Base-by-base conservation (phyloP, 1,140 invertebrate species). In the Leptinotarsa lineolata region DNA sequence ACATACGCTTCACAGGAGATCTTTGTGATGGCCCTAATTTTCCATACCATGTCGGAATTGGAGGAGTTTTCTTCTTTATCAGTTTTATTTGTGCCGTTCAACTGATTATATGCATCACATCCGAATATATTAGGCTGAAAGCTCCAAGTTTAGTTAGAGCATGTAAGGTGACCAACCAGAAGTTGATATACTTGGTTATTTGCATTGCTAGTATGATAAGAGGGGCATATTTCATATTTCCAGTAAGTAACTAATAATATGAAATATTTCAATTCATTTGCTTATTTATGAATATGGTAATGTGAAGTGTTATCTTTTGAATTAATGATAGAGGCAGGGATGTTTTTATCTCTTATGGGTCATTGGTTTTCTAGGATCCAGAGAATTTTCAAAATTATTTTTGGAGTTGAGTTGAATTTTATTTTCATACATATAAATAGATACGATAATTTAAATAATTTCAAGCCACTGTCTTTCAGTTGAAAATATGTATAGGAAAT, bases 151-250 rank as follows among this genome's bases (percentile, higher is more conserved):
- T 95, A 70, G 82, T 93, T 1, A 87, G 90, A 73, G 95, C 95
- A 11, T 96, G 94, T 82, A 89, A 92, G 78, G 89, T 97, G 54
- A 97, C 95, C 68, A 96, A 93, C 4, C 95, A 97, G 82, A 98
- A 98, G 87, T 87, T 95, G 76, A 88, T 98, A 8, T 97, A 97
- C 83, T 90, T 96, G 75, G 90, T 97, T 72, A 94, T 94, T 20
- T 96, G 95, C 84, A 86, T 97, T 21, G 95, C 95, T 0, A 92
- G 95, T 24, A 86, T 92, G 1, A 90, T 97, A 60, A 85, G 95
- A 70, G 95, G 94, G 22, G 94, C 94, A 24, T 97, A 96, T 84
- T 97, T 97, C 80, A 93, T 94, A 15, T 94, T 93, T 59, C 94
- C 94, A 77, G 94, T 96, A 87, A 90, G 89, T 89, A 39, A 39